Evolutionary conservation across 2,797 vertebrate genomes (phyloP).

Genomic region (Cyprinodon diabolis): DNA sequence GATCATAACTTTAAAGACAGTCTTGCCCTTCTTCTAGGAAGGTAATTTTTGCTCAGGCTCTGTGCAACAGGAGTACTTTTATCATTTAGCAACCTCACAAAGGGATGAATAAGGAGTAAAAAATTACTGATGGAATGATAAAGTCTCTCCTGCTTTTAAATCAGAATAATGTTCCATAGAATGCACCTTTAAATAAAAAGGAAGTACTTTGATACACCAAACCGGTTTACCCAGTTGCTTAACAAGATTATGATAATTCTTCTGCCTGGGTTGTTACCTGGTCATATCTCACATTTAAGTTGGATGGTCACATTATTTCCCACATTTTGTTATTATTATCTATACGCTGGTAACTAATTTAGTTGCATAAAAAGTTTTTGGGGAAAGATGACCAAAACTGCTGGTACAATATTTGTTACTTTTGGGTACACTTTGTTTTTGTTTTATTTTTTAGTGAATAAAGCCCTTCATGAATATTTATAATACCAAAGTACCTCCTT

Average conservation of each 20-base stretch:
- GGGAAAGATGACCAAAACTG: too few relatives aligned
- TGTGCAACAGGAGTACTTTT: conserved; percentile 29
- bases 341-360: too few relatives aligned
- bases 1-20: conserved; percentile 32
- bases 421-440: too few relatives aligned
- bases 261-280: conserved; percentile 11
- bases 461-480: too few relatives aligned
- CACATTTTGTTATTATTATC: too few relatives aligned
- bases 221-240: conserved; percentile 30
- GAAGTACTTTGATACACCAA: conserved; percentile 39
- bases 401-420: too few relatives aligned
- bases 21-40: conserved; percentile 65
- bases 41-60: conserved; percentile 57
- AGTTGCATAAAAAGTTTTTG: too few relatives aligned
- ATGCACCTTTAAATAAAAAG: conserved; percentile 35
- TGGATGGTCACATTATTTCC: background rate
- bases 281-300: conserved; percentile 8
- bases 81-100: conserved; percentile 52
- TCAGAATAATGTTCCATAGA: conserved; percentile 27
- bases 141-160: conserved; percentile 29
- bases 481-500: too few relatives aligned
- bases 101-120: conserved; percentile 12
- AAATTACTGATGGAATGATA: conserved; percentile 8
- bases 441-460: too few relatives aligned
- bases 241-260: conserved; percentile 12